These are phyloP conservation scores for Protobothrops flavoviridis DNA, from an alignment of 2,113 vertebrate species.

Conservation along the genomic window DNA sequence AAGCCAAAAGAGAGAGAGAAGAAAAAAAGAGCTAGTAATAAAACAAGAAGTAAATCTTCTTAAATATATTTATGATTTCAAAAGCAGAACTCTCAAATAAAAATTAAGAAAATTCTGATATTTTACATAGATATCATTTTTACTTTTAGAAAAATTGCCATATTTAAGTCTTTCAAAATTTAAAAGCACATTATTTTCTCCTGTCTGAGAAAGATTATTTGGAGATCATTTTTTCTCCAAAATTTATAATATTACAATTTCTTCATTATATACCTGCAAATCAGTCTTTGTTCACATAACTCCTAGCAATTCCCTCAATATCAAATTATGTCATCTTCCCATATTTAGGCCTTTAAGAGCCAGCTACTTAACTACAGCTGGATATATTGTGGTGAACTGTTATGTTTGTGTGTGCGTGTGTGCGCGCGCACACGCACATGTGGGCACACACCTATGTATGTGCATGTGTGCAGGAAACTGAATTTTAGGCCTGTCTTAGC, in stretches of 20 bases:
- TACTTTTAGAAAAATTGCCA: background rate
- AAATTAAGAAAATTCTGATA: background rate
- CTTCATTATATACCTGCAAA: background rate
- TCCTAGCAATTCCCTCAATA: background rate
- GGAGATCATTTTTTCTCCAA: background rate
- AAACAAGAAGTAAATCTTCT: background rate
- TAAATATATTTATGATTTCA: background rate
- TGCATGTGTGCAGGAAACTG: too few species aligned
- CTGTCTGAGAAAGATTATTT: background rate
- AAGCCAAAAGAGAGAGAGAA: background rate
- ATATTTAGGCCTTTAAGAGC: background rate
- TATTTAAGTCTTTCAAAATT: background rate
- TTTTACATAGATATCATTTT: background rate
- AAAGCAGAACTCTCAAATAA: background rate
- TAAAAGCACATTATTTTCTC: background rate
- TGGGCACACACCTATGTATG: too few species aligned
- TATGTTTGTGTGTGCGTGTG: background rate
- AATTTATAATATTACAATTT: background rate
- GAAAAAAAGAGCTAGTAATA: background rate
- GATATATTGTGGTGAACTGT: background rate
- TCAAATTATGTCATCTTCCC: background rate
- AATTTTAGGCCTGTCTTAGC: too few species aligned
- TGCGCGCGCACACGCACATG: too few species aligned
- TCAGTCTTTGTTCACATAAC: background rate
- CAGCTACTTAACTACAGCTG: background rate